phyloP scores from a whole-genome alignment of 2,113 vertebrate genomes.

The Macaca fascicularis region DNA sequence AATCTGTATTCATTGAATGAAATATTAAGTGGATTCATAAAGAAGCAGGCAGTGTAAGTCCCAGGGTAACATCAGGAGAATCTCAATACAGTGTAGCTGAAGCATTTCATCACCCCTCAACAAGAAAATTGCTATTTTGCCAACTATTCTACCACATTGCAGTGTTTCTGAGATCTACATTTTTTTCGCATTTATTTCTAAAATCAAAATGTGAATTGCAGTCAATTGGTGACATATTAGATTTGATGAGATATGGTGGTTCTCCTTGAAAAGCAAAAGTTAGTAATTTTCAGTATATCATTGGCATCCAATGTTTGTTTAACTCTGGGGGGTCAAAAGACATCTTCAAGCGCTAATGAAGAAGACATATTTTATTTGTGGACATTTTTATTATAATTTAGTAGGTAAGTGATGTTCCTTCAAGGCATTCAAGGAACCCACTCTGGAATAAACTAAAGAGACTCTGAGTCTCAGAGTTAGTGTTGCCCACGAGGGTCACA shows the following conservation, averaged over 20 bases:
- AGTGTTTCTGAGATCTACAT: background rate
- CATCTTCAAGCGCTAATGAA: background rate
- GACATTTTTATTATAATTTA: background rate
- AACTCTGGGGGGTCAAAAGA: background rate
- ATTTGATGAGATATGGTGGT: background rate
- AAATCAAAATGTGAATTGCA: background rate
- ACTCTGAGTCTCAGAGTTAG: background rate
- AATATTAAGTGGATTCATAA: constrained; percentile 34
- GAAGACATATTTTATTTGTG: background rate
- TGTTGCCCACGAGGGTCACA: background rate
- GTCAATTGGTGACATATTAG: background rate
- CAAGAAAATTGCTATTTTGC: background rate
- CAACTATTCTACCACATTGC: background rate
- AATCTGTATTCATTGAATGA: constrained; percentile 22
- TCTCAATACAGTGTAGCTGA: background rate
- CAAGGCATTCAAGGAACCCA: background rate
- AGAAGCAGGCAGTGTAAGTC: constrained; percentile 10
- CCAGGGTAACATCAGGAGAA: constrained; percentile 7
- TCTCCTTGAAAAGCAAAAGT: constrained; percentile 14
- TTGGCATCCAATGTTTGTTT: background rate
- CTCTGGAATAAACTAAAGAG: background rate
- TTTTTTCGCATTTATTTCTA: background rate
- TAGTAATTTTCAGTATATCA: background rate
- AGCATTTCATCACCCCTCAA: background rate
- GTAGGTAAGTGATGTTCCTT: background rate